A percentile compares a stretch with the other conserved stretches of the same genome.
phyloP scores from a whole-genome alignment of 37 sponge, comb jelly and placozoan genomes.

The Chondrilla cf. caribensis region DNA sequence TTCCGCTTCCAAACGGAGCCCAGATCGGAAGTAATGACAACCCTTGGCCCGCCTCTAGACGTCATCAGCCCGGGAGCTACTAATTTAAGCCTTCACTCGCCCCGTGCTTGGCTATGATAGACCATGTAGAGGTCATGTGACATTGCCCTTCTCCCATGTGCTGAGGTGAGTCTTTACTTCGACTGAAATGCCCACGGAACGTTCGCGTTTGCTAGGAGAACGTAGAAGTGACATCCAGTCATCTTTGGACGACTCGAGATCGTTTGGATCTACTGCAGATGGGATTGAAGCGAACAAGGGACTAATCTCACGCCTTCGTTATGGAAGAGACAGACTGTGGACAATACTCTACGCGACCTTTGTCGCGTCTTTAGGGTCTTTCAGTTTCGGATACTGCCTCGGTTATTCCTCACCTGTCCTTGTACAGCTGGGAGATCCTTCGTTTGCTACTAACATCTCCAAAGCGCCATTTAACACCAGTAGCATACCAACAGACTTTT shows the following conservation, averaged over 20 bases:
- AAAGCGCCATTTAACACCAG: background rate
- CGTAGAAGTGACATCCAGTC: background rate
- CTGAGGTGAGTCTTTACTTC: too few relatives aligned
- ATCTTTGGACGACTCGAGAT: background rate
- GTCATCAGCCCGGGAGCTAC: too few relatives aligned
- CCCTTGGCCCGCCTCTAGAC: too few relatives aligned
- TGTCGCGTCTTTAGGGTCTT: background rate
- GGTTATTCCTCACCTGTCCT: background rate
- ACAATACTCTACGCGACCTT: background rate
- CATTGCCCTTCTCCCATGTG: too few relatives aligned
- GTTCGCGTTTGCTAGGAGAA: too few relatives aligned
- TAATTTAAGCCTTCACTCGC: too few relatives aligned
- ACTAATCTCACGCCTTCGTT: background rate
- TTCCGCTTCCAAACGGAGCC: too few relatives aligned
- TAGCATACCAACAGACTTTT: background rate
- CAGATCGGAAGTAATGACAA: too few relatives aligned
- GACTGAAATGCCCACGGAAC: too few relatives aligned
- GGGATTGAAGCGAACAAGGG: background rate
- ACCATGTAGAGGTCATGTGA: too few relatives aligned
- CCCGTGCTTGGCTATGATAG: too few relatives aligned
- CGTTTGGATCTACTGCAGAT: background rate
- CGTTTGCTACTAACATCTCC: background rate
- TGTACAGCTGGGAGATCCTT: background rate
- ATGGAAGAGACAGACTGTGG: background rate
- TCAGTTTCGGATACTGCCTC: background rate